Evolutionary conservation across 2,888 invertebrate genomes (phyloP), one percentile per base, ranked within the genome.

Genomic region (Cotesia congregata): DNA sequence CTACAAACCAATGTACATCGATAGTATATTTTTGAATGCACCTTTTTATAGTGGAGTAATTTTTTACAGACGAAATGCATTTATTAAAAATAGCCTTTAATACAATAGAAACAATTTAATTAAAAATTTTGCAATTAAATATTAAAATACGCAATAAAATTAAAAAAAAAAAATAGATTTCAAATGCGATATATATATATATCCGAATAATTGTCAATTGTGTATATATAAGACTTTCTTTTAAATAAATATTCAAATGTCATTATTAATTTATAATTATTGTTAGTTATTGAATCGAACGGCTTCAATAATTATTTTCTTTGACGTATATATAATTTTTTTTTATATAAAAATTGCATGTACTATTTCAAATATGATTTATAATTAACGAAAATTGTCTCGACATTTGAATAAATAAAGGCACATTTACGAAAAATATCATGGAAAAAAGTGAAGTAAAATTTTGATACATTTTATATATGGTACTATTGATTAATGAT

Each of bases 401-500:
- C 12, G 50, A 50, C 6, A 50, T 50, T 50, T 50, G 67, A 71
- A 68, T 68, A 61, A 70, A n/a, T 74, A 20, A 68, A 70, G 3
- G 59, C 41, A 50, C n/a, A 74, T 12, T 64, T 20, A 41, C 38
- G 50, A 38, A 41, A 77, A 73, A 73, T 50, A 72, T 30, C 30
- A 67, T 69, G 77, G 76, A 73, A 76, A 80, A 80, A 78, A 82
- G 80, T 80, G 80, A 83, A 81, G 77, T 80, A 80, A 17, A 4
- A 80, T 88, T 88, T 89, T 88, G 87, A 88, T 88, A 88, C 86
- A 83, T 88, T 88, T 88, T 88, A 88, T 88, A 83, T 82, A 83
- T 85, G 50, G 12, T 50, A 50, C 12, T 50, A 50, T 50, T 50
- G 50, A 50, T 50, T 50, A 50, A 12, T 50, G 12, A 50, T 50